Evolutionary conservation across 2,113 vertebrate genomes (phyloP).

Genomic region (Pelodiscus sinensis): DNA sequence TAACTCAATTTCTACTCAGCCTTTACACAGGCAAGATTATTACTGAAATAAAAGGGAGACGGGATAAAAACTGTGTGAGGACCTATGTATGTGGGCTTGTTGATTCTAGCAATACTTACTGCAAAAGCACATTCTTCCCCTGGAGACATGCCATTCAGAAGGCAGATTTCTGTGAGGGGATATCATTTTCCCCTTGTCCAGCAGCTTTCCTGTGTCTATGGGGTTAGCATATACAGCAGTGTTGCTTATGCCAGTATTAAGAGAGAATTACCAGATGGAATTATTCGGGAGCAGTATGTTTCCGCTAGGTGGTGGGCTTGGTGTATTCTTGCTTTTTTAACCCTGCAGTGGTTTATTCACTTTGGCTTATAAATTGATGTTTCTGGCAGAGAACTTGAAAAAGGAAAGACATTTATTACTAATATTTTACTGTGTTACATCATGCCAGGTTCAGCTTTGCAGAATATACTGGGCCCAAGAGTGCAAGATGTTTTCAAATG

Average conservation of each 20-base stretch:
- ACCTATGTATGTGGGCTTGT: background rate
- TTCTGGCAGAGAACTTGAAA: constrained; percentile 41
- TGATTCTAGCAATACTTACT: constrained; percentile 35
- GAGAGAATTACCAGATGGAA: background rate
- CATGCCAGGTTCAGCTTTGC: constrained; percentile 40
- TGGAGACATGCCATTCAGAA: background rate
- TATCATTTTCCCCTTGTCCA: background rate
- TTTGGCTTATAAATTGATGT: constrained; percentile 43
- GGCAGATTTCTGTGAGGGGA: background rate
- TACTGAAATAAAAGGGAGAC: constrained; percentile 7
- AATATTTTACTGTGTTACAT: constrained; percentile 37
- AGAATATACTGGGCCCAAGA: constrained; percentile 47
- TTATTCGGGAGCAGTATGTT: constrained; percentile 6
- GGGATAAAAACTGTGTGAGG: constrained; percentile 14
- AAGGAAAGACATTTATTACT: constrained; percentile 58
- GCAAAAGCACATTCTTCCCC: constrained; percentile 3
- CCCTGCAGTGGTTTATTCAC: background rate
- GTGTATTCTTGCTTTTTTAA: constrained; percentile 37
- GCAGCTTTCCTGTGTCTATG: background rate
- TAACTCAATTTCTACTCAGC: constrained; percentile 33
- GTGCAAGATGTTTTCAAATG: constrained; percentile 36
- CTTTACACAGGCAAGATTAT: constrained; percentile 33
- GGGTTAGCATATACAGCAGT: background rate
- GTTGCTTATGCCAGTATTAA: background rate
- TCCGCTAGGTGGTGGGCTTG: constrained; percentile 76